These are phyloP conservation scores for Litocranius walleri DNA, from an alignment of 2,113 vertebrate genomes.

Conservation along the genomic window DNA sequence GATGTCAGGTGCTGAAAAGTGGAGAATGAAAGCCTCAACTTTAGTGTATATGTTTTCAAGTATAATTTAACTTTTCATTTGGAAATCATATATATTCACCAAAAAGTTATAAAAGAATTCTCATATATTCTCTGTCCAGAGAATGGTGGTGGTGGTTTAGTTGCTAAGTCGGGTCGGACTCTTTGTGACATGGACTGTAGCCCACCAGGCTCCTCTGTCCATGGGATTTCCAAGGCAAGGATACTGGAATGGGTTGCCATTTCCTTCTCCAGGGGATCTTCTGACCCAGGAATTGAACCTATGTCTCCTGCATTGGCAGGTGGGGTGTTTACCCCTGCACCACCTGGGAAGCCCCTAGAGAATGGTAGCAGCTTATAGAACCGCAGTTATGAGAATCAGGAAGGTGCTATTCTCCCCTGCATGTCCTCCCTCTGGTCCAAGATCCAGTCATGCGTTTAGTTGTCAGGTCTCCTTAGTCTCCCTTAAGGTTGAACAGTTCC, in stretches of 20 bases:
- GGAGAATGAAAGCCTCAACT: not conserved
- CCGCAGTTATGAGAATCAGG: not conserved
- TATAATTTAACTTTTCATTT: slow-evolving; percentile 41
- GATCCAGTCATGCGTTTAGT: not conserved
- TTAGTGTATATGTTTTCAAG: not conserved
- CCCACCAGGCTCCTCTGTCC: not conserved
- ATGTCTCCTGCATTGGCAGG: not conserved
- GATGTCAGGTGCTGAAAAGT: not conserved
- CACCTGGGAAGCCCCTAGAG: not conserved
- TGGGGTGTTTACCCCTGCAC: not conserved
- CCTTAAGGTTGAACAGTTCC: not conserved
- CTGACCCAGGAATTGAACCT: not conserved
- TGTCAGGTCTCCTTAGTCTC: not conserved
- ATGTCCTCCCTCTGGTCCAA: not conserved
- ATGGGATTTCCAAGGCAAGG: not conserved
- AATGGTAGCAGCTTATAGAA: not conserved
- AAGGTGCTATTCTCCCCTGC: not conserved
- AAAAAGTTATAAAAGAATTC: not conserved
- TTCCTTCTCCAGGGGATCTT: not conserved
- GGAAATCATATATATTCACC: slow-evolving; percentile 6
- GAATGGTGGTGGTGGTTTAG: not conserved
- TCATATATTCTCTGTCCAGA: not conserved
- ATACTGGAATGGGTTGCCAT: not conserved
- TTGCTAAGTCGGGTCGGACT: not conserved
- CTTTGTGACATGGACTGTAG: not conserved